Evolutionary conservation across 2,888 invertebrate genomes (phyloP).

Genomic region (Yponomeuta sedellus): DNA sequence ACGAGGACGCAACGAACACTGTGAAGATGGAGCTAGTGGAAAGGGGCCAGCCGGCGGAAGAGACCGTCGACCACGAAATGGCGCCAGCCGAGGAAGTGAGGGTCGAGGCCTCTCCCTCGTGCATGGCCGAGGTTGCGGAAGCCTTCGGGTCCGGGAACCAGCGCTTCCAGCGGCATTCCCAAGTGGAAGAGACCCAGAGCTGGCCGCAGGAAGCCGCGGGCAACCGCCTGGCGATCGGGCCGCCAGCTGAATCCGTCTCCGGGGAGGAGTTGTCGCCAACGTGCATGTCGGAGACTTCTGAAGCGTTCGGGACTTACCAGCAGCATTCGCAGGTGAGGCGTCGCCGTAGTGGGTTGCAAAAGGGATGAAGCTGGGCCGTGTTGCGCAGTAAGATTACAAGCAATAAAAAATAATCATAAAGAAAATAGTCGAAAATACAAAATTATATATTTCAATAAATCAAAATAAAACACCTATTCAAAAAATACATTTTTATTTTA

Average conservation of each 20-base stretch:
- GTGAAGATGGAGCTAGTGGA: conserved; percentile 45
- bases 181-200: conserved; percentile 17
- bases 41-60: neutral
- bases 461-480: too few relatives aligned
- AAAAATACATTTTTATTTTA: too few relatives aligned
- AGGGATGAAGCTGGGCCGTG: too few relatives aligned
- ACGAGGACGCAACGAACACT: conserved; percentile 82
- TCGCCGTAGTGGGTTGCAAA: neutral
- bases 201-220: neutral
- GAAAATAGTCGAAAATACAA: too few relatives aligned
- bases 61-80: neutral
- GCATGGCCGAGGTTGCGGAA: neutral
- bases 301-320: conserved; percentile 24
- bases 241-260: conserved; percentile 40
- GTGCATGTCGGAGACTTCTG: conserved; percentile 49
- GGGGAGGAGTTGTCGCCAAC: conserved; percentile 44
- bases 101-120: too few relatives aligned
- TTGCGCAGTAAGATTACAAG: too few relatives aligned
- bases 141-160: too few relatives aligned
- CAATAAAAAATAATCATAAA: too few relatives aligned
- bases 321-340: neutral
- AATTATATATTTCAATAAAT: too few relatives aligned
- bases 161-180: too few relatives aligned
- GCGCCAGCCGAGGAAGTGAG: neutral
- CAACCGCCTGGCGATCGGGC: neutral